Evolutionary conservation across 1,140 invertebrate species (phyloP).

Genomic region (Lordiphosa collinella): DNA sequence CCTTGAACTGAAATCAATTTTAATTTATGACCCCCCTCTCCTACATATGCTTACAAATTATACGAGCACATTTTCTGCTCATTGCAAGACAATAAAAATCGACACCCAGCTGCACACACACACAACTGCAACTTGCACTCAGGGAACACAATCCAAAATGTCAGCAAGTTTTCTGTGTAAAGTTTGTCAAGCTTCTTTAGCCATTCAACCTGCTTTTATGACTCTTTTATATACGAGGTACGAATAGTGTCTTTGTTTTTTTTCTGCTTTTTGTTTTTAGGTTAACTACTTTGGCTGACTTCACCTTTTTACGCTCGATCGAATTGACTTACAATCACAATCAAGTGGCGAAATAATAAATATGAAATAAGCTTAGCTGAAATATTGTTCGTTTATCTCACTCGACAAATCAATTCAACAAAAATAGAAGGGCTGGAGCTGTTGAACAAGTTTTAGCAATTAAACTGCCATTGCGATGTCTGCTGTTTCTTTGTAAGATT

Average conservation of each 20-base stretch:
- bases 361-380: constrained; percentile 41
- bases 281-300: constrained; percentile 71
- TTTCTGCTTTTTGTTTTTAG: constrained; percentile 55
- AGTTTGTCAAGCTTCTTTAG: constrained; percentile 29
- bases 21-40: not conserved
- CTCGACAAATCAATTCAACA: constrained; percentile 36
- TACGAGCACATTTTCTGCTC: too few species aligned
- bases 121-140: constrained; percentile 38
- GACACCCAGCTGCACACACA: constrained; percentile 7
- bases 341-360: constrained; percentile 42
- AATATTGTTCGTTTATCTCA: constrained; percentile 40
- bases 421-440: constrained; percentile 22
- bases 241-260: constrained; percentile 15
- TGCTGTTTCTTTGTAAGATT: constrained; percentile 12
- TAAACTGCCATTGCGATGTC: constrained; percentile 61
- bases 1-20: too few species aligned
- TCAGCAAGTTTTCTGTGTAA: constrained; percentile 59
- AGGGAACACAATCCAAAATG: constrained; percentile 55
- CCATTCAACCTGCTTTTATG: constrained; percentile 22
- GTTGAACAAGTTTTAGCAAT: constrained; percentile 56
- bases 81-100: constrained; percentile 8
- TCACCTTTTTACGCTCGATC: constrained; percentile 63
- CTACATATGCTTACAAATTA: constrained; percentile 6
- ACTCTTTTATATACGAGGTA: constrained; percentile 12
- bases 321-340: constrained; percentile 16